phyloP scores from a whole-genome alignment of 1,140 invertebrate species.

The Glomeris maerens region DNA sequence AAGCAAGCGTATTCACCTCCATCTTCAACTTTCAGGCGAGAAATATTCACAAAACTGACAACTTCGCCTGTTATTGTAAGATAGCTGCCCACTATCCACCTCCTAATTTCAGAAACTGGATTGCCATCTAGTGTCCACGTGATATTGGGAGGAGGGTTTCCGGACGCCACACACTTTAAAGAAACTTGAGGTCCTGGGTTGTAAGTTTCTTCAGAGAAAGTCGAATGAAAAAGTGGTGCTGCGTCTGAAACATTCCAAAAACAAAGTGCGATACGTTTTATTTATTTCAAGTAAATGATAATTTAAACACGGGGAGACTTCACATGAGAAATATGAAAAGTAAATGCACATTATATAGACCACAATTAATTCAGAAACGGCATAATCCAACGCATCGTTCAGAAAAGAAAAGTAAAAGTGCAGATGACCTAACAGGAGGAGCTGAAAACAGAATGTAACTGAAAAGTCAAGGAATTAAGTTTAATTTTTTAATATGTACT shows the following conservation, averaged over 20 bases:
- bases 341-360: no score
- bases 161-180: slow-evolving; percentile 67
- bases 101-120: slow-evolving; percentile 47
- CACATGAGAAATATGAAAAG: no score
- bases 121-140: slow-evolving; percentile 67
- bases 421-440: no score
- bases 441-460: no score
- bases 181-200: slow-evolving; percentile 69
- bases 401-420: no score
- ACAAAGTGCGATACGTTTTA: no score
- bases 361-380: no score
- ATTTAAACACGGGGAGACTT: no score
- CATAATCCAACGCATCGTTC: no score
- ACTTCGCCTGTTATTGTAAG: slow-evolving; percentile 82
- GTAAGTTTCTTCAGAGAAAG: slow-evolving; percentile 66
- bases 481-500: no score
- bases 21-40: slow-evolving; percentile 70
- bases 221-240: slow-evolving; percentile 62
- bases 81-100: slow-evolving; percentile 54
- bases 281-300: no score
- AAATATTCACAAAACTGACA: slow-evolving; percentile 88
- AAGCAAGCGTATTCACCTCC: slow-evolving; percentile 81
- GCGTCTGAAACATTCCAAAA: slow-evolving; percentile 64
- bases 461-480: no score
- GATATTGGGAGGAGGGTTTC: slow-evolving; percentile 65